These are phyloP conservation scores for Neuroterus valhalla DNA, from an alignment of 1,140 invertebrate genomes.

Conservation along the genomic window DNA sequence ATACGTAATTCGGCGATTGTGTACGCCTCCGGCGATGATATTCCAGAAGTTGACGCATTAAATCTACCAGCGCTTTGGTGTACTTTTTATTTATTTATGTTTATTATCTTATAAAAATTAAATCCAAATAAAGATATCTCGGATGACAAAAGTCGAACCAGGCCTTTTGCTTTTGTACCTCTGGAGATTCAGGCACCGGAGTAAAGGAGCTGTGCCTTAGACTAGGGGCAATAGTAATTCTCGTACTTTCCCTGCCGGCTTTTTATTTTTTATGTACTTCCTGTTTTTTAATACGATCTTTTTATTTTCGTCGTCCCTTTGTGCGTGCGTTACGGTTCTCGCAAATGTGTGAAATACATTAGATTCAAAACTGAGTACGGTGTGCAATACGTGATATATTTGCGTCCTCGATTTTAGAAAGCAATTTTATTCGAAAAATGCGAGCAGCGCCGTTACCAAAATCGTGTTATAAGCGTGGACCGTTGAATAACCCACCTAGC, in stretches of 20 bases:
- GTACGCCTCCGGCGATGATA: background rate
- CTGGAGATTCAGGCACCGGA: background rate
- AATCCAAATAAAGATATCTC: conserved; percentile 13
- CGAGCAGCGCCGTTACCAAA: conserved; percentile 1
- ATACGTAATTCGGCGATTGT: background rate
- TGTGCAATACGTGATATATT: conserved; percentile 14
- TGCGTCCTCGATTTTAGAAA: conserved; percentile 15
- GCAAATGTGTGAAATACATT: background rate
- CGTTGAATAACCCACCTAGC: background rate
- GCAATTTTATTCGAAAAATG: conserved; percentile 5
- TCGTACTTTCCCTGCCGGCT: background rate
- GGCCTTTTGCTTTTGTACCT: background rate
- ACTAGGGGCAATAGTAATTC: conserved; percentile 10
- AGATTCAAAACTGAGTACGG: background rate
- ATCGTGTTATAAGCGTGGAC: conserved; percentile 8
- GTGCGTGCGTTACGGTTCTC: conserved; percentile 20
- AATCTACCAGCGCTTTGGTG: conserved; percentile 17
- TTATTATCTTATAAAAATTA: conserved; percentile 14
- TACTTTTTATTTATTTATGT: conserved; percentile 25
- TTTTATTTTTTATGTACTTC: conserved; percentile 20
- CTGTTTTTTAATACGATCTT: conserved; percentile 8
- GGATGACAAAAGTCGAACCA: background rate
- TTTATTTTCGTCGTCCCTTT: conserved; percentile 27
- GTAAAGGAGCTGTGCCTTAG: conserved; percentile 7
- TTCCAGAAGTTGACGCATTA: conserved; percentile 11